Evolutionary conservation across 2,113 vertebrate species (phyloP).

Genomic region (Delphinus delphis): DNA sequence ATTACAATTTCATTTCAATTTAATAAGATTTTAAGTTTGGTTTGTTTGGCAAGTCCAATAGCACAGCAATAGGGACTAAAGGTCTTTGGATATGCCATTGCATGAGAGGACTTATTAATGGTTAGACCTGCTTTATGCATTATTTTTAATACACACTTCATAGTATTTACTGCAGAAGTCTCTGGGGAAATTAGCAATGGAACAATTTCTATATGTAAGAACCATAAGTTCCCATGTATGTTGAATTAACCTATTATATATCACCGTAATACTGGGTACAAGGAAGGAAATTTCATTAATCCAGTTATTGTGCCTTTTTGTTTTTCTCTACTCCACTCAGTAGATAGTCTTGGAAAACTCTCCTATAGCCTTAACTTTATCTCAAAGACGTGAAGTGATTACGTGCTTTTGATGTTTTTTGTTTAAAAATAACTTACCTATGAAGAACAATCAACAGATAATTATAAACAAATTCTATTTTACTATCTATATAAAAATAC

Average conservation of each 20-base stretch:
- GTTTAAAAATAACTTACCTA: not conserved
- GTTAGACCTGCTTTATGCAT: not conserved
- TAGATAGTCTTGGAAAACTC: not conserved
- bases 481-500: not conserved
- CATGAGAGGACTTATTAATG: not conserved
- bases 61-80: not conserved
- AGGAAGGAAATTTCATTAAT: not conserved
- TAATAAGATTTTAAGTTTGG: not conserved
- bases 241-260: not conserved
- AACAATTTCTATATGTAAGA: slow-evolving; percentile 50
- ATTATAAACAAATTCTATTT: slow-evolving; percentile 15
- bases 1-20: slow-evolving; percentile 18
- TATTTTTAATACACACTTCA: slow-evolving; percentile 39
- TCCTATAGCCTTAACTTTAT: not conserved
- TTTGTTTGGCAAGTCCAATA: not conserved
- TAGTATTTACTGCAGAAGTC: slow-evolving; percentile 4
- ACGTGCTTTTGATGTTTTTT: not conserved
- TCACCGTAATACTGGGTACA: not conserved
- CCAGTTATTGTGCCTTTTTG: not conserved
- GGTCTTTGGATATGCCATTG: not conserved
- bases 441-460: not conserved
- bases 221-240: not conserved
- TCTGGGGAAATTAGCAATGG: slow-evolving; percentile 44
- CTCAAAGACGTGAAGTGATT: not conserved
- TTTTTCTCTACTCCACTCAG: not conserved